Conservation (phyloP, 2,888 invertebrate genomes). For the Synergus itoensis region DNA sequence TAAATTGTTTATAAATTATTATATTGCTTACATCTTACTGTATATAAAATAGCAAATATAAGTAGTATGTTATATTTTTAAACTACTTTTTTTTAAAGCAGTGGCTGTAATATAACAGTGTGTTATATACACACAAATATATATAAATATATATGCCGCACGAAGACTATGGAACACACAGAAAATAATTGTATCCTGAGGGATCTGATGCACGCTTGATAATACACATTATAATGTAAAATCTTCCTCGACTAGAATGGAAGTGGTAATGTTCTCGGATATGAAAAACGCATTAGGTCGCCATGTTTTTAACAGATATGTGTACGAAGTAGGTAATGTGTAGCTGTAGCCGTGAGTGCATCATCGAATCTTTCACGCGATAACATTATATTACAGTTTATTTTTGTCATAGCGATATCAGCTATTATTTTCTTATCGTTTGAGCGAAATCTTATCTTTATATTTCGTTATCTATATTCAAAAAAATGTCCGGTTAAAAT, state of each 20-base stretch:
- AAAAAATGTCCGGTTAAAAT: background rate
- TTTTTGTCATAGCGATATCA: conserved; percentile 29
- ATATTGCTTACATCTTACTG: no score
- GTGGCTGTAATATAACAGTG: conserved; percentile 13
- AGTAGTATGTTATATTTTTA: background rate
- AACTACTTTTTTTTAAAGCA: background rate
- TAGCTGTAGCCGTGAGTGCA: conserved; percentile 3
- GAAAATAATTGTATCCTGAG: conserved; percentile 41
- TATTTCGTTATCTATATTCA: background rate
- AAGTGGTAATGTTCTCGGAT: conserved; percentile 38
- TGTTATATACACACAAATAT: background rate
- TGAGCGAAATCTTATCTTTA: conserved; percentile 5
- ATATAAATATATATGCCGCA: background rate
- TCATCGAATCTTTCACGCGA: conserved; percentile 34
- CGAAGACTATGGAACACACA: background rate
- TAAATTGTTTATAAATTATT: no score
- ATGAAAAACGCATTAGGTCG: conserved; percentile 41
- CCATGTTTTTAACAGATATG: conserved; percentile 12
- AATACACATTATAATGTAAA: conserved; percentile 34
- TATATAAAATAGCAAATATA: background rate
- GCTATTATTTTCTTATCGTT: conserved; percentile 30
- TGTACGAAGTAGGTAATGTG: background rate
- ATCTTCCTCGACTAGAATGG: conserved; percentile 30
- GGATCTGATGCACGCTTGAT: conserved; percentile 33
- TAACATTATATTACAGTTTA: conserved; percentile 33